Evolutionary conservation across 2,797 vertebrate species (phyloP).

Genomic region (Karalla daura): DNA sequence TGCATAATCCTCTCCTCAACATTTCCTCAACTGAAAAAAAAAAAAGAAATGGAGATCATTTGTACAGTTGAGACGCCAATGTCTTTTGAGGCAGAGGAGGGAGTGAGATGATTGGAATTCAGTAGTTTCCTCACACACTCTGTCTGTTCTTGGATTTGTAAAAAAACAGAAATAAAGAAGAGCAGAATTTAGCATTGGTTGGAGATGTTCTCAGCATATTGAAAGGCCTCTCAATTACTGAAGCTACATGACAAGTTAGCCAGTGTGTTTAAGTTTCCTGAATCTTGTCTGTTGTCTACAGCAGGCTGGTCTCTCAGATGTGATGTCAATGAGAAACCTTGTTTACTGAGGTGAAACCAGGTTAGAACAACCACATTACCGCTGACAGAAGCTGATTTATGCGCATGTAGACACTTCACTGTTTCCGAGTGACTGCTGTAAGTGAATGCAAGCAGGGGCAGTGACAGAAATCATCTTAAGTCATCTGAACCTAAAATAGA

Average conservation of each 20-base stretch:
- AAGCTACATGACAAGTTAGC: slow-evolving; percentile 1
- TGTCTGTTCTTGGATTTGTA: slow-evolving; percentile 38
- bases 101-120: slow-evolving; percentile 53
- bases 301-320: slow-evolving; percentile 9
- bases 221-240: slow-evolving; percentile 20
- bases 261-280: slow-evolving; percentile 1
- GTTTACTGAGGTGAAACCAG: slow-evolving; percentile 1
- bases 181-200: slow-evolving; percentile 11
- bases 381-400: not conserved
- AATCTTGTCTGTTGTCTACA: slow-evolving; percentile 11
- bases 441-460: not conserved
- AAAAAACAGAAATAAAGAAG: slow-evolving; percentile 29
- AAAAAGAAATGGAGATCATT: slow-evolving; percentile 41
- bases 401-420: not conserved
- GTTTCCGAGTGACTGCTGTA: not conserved
- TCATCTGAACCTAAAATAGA: slow-evolving; percentile 37
- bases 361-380: not conserved
- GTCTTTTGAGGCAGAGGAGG: slow-evolving; percentile 40
- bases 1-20: slow-evolving; percentile 64
- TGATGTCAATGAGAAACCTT: slow-evolving; percentile 7
- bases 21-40: slow-evolving; percentile 45
- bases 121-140: slow-evolving; percentile 22
- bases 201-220: slow-evolving; percentile 30
- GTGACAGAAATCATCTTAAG: slow-evolving; percentile 10
- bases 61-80: slow-evolving; percentile 41